A percentile compares a stretch with the other conserved stretches of the same genome.
Conservation (phyloP, 2,888 invertebrate species). For the Sipha maydis region DNA sequence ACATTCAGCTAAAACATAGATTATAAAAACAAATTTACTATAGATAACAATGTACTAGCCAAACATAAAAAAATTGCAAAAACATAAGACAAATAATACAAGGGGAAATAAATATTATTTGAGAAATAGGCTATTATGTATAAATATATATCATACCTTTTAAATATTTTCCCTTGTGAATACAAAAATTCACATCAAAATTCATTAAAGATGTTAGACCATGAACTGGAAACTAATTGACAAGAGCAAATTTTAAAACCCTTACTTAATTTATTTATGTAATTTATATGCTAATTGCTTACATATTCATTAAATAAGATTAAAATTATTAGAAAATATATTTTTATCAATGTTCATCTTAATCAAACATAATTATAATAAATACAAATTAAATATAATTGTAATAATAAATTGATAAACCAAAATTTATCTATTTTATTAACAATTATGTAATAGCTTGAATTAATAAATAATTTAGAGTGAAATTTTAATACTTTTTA, state of each 20-base stretch:
- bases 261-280: not conserved
- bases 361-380: too few relatives aligned
- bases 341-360: not conserved
- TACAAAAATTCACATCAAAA: slow-evolving; percentile 23
- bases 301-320: too few relatives aligned
- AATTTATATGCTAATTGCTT: not conserved
- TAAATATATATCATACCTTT: slow-evolving; percentile 50
- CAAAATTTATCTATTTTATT: not conserved
- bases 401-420: not conserved
- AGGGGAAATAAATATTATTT: slow-evolving; percentile 31
- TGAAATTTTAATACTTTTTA: too few relatives aligned
- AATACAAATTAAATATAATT: not conserved
- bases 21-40: slow-evolving; percentile 72
- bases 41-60: slow-evolving; percentile 70
- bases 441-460: too few relatives aligned
- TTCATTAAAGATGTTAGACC: slow-evolving; percentile 27
- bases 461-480: too few relatives aligned
- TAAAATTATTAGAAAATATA: too few relatives aligned
- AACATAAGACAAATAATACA: slow-evolving; percentile 42
- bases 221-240: slow-evolving; percentile 40
- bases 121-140: slow-evolving; percentile 3
- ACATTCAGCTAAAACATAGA: slow-evolving; percentile 6
- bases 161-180: slow-evolving; percentile 35
- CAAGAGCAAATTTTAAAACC: slow-evolving; percentile 10
- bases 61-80: slow-evolving; percentile 33